These are phyloP conservation scores for Phaenicophaeus curvirostris DNA, from an alignment of 2,797 vertebrate genomes.

Conservation along the genomic window DNA sequence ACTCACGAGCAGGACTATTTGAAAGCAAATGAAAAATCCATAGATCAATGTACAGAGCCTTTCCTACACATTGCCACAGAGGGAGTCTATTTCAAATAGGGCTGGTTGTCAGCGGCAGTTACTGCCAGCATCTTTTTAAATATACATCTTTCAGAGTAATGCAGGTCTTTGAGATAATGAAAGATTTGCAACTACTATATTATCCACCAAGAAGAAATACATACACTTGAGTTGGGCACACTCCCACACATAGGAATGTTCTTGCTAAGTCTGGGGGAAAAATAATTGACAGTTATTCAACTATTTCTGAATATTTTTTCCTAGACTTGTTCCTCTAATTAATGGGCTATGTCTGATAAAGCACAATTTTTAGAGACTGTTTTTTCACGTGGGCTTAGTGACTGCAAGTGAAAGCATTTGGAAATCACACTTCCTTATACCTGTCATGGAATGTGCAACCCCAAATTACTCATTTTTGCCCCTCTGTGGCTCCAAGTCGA, in stretches of 20 bases:
- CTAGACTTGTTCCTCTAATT: slow-evolving; percentile 32
- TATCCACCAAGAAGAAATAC: slow-evolving; percentile 26
- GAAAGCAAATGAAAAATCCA: slow-evolving; percentile 76
- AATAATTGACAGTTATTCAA: slow-evolving; percentile 57
- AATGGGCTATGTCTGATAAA: slow-evolving; percentile 11
- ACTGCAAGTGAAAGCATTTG: neutral
- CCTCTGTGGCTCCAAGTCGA: neutral
- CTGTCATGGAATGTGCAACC: neutral
- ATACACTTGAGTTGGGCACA: neutral
- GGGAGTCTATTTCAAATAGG: slow-evolving; percentile 60
- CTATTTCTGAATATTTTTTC: neutral
- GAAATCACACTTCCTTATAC: neutral
- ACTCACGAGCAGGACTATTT: slow-evolving; percentile 57
- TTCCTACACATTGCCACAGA: slow-evolving; percentile 39
- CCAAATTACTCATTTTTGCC: slow-evolving; percentile 2
- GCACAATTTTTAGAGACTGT: neutral
- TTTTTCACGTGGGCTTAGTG: neutral
- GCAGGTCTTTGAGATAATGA: slow-evolving; percentile 60
- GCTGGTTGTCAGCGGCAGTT: slow-evolving; percentile 52
- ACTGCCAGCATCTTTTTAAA: slow-evolving; percentile 67
- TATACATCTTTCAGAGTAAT: slow-evolving; percentile 63
- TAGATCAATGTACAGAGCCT: slow-evolving; percentile 44
- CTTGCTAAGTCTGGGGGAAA: neutral
- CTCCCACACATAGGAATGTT: neutral
- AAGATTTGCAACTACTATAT: slow-evolving; percentile 57